A percentile compares a stretch with the other conserved stretches of the same genome.
Conservation (phyloP, 2,797 vertebrate species). For the Ptychadena robeensis region DNA sequence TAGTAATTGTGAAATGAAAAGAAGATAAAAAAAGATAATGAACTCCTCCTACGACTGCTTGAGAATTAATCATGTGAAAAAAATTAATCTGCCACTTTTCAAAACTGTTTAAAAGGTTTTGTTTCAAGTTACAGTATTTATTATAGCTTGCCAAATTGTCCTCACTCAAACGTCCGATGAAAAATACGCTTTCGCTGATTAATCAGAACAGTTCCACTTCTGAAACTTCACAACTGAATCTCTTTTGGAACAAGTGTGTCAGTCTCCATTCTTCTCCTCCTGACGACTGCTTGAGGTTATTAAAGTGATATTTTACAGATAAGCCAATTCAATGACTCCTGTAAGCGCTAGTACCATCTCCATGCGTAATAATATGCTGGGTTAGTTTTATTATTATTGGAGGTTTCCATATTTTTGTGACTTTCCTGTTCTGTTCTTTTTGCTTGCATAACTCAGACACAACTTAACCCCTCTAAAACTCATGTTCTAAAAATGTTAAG, state of each 20-base stretch:
- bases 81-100: constrained; percentile 53
- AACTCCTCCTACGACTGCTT: constrained; percentile 39
- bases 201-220: background rate
- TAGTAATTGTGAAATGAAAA: constrained; percentile 44
- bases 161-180: background rate
- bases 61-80: constrained; percentile 46
- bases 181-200: background rate
- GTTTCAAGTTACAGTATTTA: constrained; percentile 33
- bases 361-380: background rate
- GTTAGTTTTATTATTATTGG: background rate
- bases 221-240: background rate
- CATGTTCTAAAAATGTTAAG: background rate
- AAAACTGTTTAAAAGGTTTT: constrained; percentile 50
- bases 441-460: background rate
- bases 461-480: background rate
- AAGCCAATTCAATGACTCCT: background rate
- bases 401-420: background rate
- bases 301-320: background rate
- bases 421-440: background rate
- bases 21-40: constrained; percentile 48
- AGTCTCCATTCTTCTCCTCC: background rate
- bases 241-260: background rate
- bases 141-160: constrained; percentile 22
- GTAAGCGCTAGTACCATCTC: background rate
- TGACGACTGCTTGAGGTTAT: background rate